phyloP scores from a whole-genome alignment of 2,113 vertebrate species.

The Sterrhoptilus dennistouni region DNA sequence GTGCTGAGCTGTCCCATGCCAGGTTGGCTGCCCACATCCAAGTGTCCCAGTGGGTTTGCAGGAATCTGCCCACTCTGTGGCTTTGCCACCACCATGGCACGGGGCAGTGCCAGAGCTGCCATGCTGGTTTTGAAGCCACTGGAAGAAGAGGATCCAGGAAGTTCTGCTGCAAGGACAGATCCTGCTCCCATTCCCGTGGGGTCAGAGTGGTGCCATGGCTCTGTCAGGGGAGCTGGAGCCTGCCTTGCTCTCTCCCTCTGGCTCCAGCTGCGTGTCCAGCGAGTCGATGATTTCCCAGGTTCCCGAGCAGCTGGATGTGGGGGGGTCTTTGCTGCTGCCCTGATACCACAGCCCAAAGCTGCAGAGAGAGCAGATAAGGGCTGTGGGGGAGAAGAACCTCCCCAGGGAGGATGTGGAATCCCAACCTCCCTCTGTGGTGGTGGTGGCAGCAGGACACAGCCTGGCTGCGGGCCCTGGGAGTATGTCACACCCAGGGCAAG shows the following conservation, averaged over 20 bases:
- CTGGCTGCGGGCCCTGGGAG: rapidly evolving
- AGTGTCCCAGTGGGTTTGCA: background rate
- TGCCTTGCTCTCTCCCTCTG: background rate
- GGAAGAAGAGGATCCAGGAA: background rate
- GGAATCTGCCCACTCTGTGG: background rate
- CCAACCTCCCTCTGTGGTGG: background rate
- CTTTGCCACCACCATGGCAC: rapidly evolving
- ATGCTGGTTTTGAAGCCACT: rapidly evolving
- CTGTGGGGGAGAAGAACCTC: background rate
- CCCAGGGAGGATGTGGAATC: background rate
- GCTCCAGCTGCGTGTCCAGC: constrained; percentile 29
- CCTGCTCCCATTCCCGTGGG: background rate
- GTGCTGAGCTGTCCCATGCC: background rate
- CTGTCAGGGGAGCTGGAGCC: background rate
- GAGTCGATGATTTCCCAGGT: constrained; percentile 84
- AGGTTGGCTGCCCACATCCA: background rate
- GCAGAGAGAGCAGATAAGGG: constrained; percentile 29
- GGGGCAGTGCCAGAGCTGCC: rapidly evolving
- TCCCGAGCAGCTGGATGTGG: constrained; percentile 61
- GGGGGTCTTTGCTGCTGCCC: constrained; percentile 57
- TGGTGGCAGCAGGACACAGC: background rate
- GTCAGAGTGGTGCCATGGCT: background rate
- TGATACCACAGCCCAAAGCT: constrained; percentile 90
- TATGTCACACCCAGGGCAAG: background rate
- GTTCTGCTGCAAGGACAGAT: background rate